phyloP scores from a whole-genome alignment of 2,888 invertebrate species.

The Busseola fusca region DNA sequence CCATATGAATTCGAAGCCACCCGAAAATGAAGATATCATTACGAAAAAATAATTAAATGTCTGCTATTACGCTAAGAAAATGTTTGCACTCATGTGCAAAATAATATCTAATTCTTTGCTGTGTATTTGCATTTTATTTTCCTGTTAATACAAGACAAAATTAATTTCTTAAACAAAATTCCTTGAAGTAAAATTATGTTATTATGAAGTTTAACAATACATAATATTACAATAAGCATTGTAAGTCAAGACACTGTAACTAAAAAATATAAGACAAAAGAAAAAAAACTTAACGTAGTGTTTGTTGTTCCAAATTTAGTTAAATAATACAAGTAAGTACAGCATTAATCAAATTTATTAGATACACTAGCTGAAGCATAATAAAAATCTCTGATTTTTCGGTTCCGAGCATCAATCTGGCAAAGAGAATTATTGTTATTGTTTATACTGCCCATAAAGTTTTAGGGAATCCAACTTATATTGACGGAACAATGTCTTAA shows the following conservation, averaged over 20 bases:
- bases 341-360: not conserved
- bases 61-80: not conserved
- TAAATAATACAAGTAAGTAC: not conserved
- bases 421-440: constrained; percentile 1
- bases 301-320: too few relatives aligned
- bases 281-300: too few relatives aligned
- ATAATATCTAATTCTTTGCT: not conserved
- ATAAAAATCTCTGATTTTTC: not conserved
- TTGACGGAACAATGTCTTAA: constrained; percentile 3
- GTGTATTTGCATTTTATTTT: not conserved
- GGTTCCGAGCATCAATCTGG: not conserved
- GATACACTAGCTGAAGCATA: not conserved
- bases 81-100: not conserved
- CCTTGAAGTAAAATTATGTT: not conserved
- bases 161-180: not conserved
- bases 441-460: not conserved
- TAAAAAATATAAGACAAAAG: not conserved
- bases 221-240: not conserved
- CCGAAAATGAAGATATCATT: too few relatives aligned
- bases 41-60: not conserved
- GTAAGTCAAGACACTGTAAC: not conserved
- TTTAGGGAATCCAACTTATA: not conserved
- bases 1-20: too few relatives aligned
- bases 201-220: not conserved
- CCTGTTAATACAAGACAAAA: not conserved